Percentiles rank a stretch among this genome's conserved stretches.
Conservation (phyloP, 2,888 invertebrate genomes). For the Nemurella pictetii region DNA sequence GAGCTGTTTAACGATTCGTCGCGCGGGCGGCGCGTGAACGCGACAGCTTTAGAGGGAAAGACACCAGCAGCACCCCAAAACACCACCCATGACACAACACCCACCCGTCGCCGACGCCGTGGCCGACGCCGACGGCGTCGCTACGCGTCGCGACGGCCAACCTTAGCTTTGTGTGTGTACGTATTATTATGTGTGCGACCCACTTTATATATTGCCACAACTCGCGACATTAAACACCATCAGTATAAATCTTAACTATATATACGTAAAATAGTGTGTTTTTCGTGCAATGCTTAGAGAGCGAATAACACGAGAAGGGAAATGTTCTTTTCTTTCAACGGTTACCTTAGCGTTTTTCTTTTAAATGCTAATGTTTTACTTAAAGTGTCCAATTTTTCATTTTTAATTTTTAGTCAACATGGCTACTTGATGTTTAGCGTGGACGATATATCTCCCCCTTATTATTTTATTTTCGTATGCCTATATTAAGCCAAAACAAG, state of each 20-base stretch:
- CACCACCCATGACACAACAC: neutral
- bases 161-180: neutral
- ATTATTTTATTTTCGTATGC: neutral
- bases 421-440: neutral
- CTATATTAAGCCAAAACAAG: neutral
- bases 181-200: conserved; percentile 20
- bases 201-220: conserved; percentile 24
- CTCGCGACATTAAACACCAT: conserved; percentile 26
- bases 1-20: conserved; percentile 19
- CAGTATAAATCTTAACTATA: conserved; percentile 13
- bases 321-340: neutral
- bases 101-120: neutral
- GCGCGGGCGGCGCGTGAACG: neutral
- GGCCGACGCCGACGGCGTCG: neutral
- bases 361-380: neutral
- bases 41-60: neutral
- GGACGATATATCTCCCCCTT: neutral
- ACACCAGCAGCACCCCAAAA: neutral
- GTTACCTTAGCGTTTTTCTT: neutral
- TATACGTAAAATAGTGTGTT: neutral
- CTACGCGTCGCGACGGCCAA: neutral
- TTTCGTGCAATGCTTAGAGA: neutral
- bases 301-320: neutral
- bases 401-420: neutral
- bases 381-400: neutral